Percentiles rank a stretch among this genome's conserved stretches.
Evolutionary conservation across 1,140 invertebrate genomes (phyloP).

Genomic region (Pseudomyrmex sp.): DNA sequence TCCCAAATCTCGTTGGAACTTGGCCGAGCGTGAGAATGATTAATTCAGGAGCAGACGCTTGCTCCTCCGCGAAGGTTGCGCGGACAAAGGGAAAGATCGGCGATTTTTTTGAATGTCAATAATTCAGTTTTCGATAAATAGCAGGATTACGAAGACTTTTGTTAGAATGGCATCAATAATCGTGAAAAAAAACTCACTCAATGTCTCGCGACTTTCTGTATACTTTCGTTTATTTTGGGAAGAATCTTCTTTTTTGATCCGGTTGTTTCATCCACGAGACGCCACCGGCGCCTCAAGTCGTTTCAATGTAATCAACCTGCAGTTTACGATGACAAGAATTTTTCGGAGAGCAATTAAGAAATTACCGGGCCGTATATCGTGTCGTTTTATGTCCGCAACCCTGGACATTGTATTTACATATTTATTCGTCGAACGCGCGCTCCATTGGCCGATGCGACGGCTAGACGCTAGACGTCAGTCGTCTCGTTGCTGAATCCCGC

Average conservation of each 20-base stretch:
- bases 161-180: conserved; percentile 45
- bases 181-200: neutral
- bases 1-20: conserved; percentile 5
- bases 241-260: neutral
- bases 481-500: conserved; percentile 30
- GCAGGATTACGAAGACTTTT: neutral
- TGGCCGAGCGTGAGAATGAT: conserved; percentile 45
- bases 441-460: conserved; percentile 61
- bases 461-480: conserved; percentile 61
- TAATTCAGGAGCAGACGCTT: conserved; percentile 36
- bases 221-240: too few species aligned
- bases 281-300: conserved; percentile 72
- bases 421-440: conserved; percentile 71
- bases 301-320: conserved; percentile 80
- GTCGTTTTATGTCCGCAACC: conserved; percentile 80
- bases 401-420: conserved; percentile 80
- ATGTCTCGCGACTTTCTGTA: too few species aligned
- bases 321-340: conserved; percentile 85
- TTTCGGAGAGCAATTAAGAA: conserved; percentile 84
- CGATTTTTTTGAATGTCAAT: conserved; percentile 5
- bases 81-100: conserved; percentile 13
- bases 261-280: conserved; percentile 58
- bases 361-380: conserved; percentile 84
- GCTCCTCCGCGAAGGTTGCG: neutral
- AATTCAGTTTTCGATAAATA: conserved; percentile 14